Evolutionary conservation across 2,797 vertebrate genomes (phyloP), one percentile per base, ranked within the genome.

Genomic region (Acrossocheilus fasciatus): DNA sequence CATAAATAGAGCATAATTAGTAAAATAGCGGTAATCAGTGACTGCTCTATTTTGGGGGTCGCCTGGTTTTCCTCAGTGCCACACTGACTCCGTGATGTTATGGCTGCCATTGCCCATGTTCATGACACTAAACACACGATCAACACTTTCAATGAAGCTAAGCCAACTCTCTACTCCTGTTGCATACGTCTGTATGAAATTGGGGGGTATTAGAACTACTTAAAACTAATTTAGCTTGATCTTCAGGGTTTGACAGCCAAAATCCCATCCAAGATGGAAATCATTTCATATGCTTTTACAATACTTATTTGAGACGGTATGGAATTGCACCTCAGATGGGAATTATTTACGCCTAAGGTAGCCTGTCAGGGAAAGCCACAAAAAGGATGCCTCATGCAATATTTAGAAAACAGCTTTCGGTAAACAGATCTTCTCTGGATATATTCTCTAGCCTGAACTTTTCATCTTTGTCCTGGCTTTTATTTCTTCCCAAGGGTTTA

Each of bases 1-100:
- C 92, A 95, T 95, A 96, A 97, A 96, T 95, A 92, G 93, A 93
- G 95, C 94, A 94, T 98, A 97, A 99, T 98, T 97, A 97, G 96
- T 96, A 97, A 97, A 98, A 98, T 98, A 96, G 94, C 95, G 93
- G 94, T 96, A 97, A 98, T 98, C 96, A 97, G 95, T 92, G 94
- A 94, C 96, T 95, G 95, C 95, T 95, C 95, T 94, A 96, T 96
- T 96, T 96, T 96, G 91, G 91, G 82, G 90, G 87, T 90, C 87
- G 94, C 93, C 97, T 98, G 97, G 96, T 96, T 97, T 97, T 92
- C 92, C 95, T 98, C 97, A 96, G 91, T 90, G 91, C 92, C 92
- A 92, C 87, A 80, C 87, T 80, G 82, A 91, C 93, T 89, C 92
- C 92, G 90, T 92, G 89, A 92, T 91, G 84, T 91, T 84, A 88